Base-by-base conservation (phyloP, 2,888 invertebrate species). In the Nemotelus nigrinus region DNA sequence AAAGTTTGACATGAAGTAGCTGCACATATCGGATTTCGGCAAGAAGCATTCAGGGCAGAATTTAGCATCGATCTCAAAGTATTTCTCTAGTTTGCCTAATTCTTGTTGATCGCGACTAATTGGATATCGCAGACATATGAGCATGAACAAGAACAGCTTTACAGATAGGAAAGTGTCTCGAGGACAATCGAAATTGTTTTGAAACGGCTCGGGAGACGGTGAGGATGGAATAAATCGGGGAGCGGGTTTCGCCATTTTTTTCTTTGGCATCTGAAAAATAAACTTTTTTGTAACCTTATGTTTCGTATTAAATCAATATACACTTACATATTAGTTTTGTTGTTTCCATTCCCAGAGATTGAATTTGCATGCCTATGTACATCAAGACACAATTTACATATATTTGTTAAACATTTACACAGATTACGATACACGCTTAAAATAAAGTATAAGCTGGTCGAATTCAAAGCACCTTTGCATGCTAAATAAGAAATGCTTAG, bases 11-110 rank as follows among this genome's bases (percentile, higher is more conserved):
- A 53, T 76, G 3, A 63, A 63, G 48, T 60, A 45, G 41, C 7
- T 0, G 48, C 74, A 74, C 60, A 74, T 63, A 3, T 67, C 43
- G 25, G 39, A 55, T 58, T 76, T 53, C 45, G 68, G 53, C 48
- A n/a, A 58, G 47, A 75, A 80, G 41, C 78, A 78, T 48, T 77
- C 7, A 10, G 76, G 58, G 77, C 79, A 80, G 39, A 80, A 72
- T 8, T 63, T n/a, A 8, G 71, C 50, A 77, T 80, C 80, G 2
- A 76, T 50, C 45, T 68, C 41, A 48, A 48, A 74, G 70, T 70
- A 76, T 50, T 79, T 70, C 8, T 50, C 8, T 41, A 80, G 10
- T 65, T 64, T 74, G 39, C 70, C 71, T 5, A 50, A 53, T 60
- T 71, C 71, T 41, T 78, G 78, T 44, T 80, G 72, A 50, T 77